Percentiles rank a stretch among this genome's conserved stretches.
Conservation (phyloP, 2,797 vertebrate genomes). For the Bucorvus abyssinicus region DNA sequence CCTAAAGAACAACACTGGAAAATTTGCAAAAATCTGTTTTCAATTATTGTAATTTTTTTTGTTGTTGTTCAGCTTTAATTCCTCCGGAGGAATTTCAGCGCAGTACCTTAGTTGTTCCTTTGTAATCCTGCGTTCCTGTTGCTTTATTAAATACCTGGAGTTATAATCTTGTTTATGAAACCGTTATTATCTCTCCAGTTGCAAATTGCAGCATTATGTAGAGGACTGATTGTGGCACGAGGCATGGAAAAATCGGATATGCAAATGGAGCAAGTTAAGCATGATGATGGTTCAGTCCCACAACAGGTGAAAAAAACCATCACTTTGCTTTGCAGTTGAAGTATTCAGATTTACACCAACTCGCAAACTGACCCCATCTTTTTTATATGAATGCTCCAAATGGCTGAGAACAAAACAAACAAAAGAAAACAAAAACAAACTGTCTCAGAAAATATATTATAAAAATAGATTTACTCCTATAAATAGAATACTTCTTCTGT, state of each 20-base stretch:
- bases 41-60: background rate
- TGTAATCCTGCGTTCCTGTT: slow-evolving; percentile 29
- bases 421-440: slow-evolving; percentile 26
- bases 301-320: background rate
- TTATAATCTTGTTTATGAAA: slow-evolving; percentile 65
- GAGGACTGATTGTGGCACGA: slow-evolving; percentile 56
- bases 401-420: slow-evolving; percentile 46
- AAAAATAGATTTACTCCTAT: slow-evolving; percentile 15
- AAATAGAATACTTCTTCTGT: background rate
- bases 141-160: slow-evolving; percentile 65
- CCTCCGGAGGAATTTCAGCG: background rate
- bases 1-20: slow-evolving; percentile 53
- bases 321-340: background rate
- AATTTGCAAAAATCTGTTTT: slow-evolving; percentile 49
- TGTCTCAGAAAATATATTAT: background rate
- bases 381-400: slow-evolving; percentile 22
- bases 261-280: slow-evolving; percentile 56
- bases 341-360: background rate
- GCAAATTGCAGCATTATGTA: slow-evolving; percentile 54
- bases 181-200: slow-evolving; percentile 67
- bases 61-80: background rate
- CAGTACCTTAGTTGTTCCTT: slow-evolving; percentile 36
- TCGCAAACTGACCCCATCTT: slow-evolving; percentile 17
- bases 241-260: slow-evolving; percentile 52
- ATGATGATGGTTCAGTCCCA: slow-evolving; percentile 15